Base-by-base conservation (phyloP, 2,797 vertebrate species). In the Hemitrygon akajei region DNA sequence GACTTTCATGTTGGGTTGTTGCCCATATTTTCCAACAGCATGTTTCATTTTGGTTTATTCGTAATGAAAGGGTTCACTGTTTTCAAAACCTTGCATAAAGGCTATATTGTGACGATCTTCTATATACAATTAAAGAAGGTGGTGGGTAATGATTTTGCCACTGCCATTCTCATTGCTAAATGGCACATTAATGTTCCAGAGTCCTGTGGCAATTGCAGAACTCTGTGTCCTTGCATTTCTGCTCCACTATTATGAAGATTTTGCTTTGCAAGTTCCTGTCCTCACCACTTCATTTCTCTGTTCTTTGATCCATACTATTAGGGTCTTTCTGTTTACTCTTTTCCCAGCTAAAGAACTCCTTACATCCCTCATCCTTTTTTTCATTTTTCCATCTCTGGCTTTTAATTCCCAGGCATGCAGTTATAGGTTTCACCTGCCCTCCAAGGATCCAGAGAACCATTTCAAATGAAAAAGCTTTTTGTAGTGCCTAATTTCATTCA, bases 1-100 rank as follows among this genome's bases (percentile, higher is more conserved):
- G 12, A 66, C 86, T 89, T 89, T n/a, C n/a, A 66, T 30, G 34
- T 20, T 66, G 16, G 14, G 30, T 89, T n/a, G 18, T 22, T 66
- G 60, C 86, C 86, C 63, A 89, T 11, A 58, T 84, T 89, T 89
- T 89, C 60, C 30, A 34, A 34, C 18, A n/a, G 1, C 27, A 20
- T n/a, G 30, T 66, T 34, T 66, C 6, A 75, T 75, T 75, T 89
- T 66, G 86, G 60, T 89, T 89, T 37, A 89, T 89, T 89, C 60
- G 34, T 34, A 60, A 66, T 7, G 30, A 58, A 89, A 34, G 34
- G n/a, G 14, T 30, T 87, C 60, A 89, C 12, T 14, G 16, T 66
- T 69, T 89, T n/a, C n/a, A 66, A 69, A 34, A 2, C 10, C 2
- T 60, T 37, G 7, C 27, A 89, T 66, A 69, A 89, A 89, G n/a